These are phyloP conservation scores for Onychostruthus taczanowskii DNA, from an alignment of 2,113 vertebrate genomes.

Conservation along the genomic window DNA sequence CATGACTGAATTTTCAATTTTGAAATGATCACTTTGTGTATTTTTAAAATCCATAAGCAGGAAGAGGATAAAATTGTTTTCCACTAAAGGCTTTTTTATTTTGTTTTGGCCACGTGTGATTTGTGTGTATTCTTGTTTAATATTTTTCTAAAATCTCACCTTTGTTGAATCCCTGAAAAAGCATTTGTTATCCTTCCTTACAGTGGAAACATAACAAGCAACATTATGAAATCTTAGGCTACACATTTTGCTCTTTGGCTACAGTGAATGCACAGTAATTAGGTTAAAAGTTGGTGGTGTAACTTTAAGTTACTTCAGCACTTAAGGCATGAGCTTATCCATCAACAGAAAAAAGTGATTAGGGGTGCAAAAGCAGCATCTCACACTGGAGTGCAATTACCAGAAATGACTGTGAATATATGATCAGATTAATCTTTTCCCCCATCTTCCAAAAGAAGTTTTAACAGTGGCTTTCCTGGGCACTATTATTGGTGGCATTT, in stretches of 20 bases:
- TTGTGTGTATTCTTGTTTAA: conserved; percentile 59
- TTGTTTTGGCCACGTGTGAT: conserved; percentile 71
- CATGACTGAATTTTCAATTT: conserved; percentile 60
- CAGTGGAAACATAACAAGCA: background rate
- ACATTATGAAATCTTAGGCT: background rate
- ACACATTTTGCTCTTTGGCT: background rate
- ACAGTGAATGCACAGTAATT: background rate
- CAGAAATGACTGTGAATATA: background rate
- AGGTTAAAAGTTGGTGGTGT: background rate
- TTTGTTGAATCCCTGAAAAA: background rate
- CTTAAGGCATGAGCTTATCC: background rate
- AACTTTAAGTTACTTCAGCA: background rate
- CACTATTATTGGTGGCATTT: background rate
- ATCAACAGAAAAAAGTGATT: background rate
- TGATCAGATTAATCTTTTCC: background rate
- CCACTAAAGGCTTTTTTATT: conserved; percentile 74
- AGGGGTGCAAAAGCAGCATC: background rate
- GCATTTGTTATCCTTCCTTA: background rate
- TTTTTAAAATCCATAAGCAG: conserved; percentile 63
- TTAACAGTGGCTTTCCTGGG: background rate
- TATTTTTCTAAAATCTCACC: conserved; percentile 23
- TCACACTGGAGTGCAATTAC: background rate
- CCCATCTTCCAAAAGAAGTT: background rate
- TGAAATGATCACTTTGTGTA: conserved; percentile 61
- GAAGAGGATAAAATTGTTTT: conserved; percentile 65